Evolutionary conservation across 1,140 invertebrate genomes (phyloP).

Genomic region (Acromyrmex charruanus): DNA sequence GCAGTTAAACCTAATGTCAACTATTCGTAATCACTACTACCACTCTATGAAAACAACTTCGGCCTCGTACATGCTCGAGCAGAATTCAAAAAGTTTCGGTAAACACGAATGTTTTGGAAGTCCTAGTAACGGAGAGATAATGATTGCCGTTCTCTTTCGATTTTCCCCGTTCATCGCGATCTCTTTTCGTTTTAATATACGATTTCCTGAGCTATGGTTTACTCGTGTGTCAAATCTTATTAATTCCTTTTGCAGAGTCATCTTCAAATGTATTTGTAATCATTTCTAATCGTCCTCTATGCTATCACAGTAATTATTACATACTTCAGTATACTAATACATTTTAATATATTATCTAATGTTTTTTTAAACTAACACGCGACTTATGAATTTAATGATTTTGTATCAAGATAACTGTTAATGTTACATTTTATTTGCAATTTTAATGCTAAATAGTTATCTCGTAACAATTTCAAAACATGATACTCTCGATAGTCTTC

Average conservation of each 20-base stretch:
- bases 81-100: constrained; percentile 74
- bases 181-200: not conserved
- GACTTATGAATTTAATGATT: constrained; percentile 8
- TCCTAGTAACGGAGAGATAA: constrained; percentile 79
- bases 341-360: constrained; percentile 18
- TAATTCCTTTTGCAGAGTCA: not conserved
- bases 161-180: constrained; percentile 26
- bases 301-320: constrained; percentile 11
- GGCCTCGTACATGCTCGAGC: constrained; percentile 65
- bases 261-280: not conserved
- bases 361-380: constrained; percentile 4
- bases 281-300: constrained; percentile 18
- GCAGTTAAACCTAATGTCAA: constrained; percentile 67
- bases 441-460: constrained; percentile 12
- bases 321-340: constrained; percentile 28
- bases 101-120: constrained; percentile 77
- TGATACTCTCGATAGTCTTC: not conserved
- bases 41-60: constrained; percentile 72
- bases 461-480: constrained; percentile 1
- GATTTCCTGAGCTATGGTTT: constrained; percentile 13
- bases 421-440: constrained; percentile 1
- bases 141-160: constrained; percentile 45
- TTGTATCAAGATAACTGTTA: constrained; percentile 6
- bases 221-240: constrained; percentile 28
- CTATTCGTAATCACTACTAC: constrained; percentile 64